Conservation (phyloP, 2,797 vertebrate genomes). For the Bradypodion pumilum region DNA sequence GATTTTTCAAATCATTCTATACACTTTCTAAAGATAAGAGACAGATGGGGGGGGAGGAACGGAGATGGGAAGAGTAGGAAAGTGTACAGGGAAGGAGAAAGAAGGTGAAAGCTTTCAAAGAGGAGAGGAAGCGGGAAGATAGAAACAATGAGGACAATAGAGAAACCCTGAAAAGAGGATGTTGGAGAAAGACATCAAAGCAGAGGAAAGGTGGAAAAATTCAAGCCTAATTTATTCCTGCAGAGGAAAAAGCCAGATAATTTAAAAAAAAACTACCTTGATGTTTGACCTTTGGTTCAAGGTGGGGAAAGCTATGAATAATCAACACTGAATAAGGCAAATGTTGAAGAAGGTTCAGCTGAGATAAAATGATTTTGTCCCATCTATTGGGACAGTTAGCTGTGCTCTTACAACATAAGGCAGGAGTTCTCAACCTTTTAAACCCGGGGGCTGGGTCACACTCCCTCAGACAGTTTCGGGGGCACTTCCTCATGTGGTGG, state of each 20-base stretch:
- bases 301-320: background rate
- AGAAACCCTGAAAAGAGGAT: background rate
- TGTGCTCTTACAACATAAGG: too few relatives aligned
- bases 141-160: background rate
- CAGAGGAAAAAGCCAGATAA: background rate
- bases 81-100: conserved; percentile 13
- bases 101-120: conserved; percentile 20
- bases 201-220: background rate
- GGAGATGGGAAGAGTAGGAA: background rate
- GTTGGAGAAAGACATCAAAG: background rate
- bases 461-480: too few relatives aligned
- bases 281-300: conserved; percentile 5
- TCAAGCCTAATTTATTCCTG: background rate
- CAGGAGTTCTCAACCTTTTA: too few relatives aligned
- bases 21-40: conserved; percentile 35
- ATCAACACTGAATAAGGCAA: background rate
- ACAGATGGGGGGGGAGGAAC: conserved; percentile 8
- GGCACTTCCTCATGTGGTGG: too few relatives aligned
- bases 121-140: background rate
- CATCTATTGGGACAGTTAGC: too few relatives aligned
- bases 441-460: too few relatives aligned
- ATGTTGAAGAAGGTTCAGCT: too few relatives aligned
- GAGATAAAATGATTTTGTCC: too few relatives aligned
- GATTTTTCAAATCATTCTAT: conserved; percentile 5
- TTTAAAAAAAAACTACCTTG: background rate